Base-by-base conservation (phyloP, 2,888 invertebrate species). In the Ochlodes sylvanus region DNA sequence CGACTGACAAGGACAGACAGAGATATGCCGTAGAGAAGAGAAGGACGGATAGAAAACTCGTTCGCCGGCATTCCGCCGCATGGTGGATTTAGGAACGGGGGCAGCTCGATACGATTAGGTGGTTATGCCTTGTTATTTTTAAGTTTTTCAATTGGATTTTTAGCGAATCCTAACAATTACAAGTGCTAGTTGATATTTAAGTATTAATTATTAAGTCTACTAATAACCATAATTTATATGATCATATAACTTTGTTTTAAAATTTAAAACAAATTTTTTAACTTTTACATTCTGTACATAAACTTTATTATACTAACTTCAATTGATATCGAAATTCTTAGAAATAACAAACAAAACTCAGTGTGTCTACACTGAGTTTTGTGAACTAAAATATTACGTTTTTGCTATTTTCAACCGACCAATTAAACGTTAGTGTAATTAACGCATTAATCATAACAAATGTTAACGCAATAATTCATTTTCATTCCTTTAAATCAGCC, bases 1-100 rank as follows among this genome's bases (percentile, higher is more conserved):
- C 86, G 80, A 78, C 84, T 79, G 92, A 93, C 85, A 87, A 82
- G 83, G 92, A 92, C 85, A 79, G 91, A 77, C 78, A 83, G 76
- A 88, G 77, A 76, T 78, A 79, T 79, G 79, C 83, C 84, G 83
- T 89, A 88, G 83, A 86, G 79, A 81, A 79, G 90, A 92, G 81
- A 81, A 80, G 82, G 93, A 93, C 84, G 83, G 90, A 87, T 86
- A 88, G 85, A 87, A 87, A 93, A 93, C 93, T 90, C 83, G 93
- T 92, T 90, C 86, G 86, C 84, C 93, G 82, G 81, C 93, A 93
- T 93, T 93, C 93, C 93, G 89, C 86, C 87, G 90, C 90, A 85
- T 90, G 92, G 92, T 81, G 89, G 91, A 90, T 92, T 92, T 92
- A 92, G 88, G 91, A 92, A 92, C 93, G 90, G 92, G 92, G 93